Conservation (phyloP, 1,140 invertebrate genomes). For the Neotoxoptera formosana region DNA sequence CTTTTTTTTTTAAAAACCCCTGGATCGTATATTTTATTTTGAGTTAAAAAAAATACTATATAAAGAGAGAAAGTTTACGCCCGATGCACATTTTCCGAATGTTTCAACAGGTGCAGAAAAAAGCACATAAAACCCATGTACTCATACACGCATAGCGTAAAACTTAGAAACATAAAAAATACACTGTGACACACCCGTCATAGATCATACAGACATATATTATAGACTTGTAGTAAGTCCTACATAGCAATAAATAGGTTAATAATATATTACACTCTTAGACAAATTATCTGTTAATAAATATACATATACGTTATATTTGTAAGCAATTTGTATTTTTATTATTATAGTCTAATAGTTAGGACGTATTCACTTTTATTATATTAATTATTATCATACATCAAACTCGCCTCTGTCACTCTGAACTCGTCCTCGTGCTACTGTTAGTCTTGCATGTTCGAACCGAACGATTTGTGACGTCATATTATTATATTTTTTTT, state of each 20-base stretch:
- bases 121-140: slow-evolving; percentile 16
- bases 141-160: slow-evolving; percentile 24
- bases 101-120: slow-evolving; percentile 50
- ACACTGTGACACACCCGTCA: slow-evolving; percentile 56
- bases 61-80: not conserved
- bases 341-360: slow-evolving; percentile 26
- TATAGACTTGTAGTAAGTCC: slow-evolving; percentile 41
- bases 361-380: slow-evolving; percentile 2
- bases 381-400: slow-evolving; percentile 25
- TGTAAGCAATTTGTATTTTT: not conserved
- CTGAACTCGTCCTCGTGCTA: slow-evolving; percentile 23
- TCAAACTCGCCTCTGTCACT: slow-evolving; percentile 44
- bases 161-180: slow-evolving; percentile 28
- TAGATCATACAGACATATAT: slow-evolving; percentile 27
- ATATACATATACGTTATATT: not conserved
- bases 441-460: slow-evolving; percentile 42
- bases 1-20: not conserved
- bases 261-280: slow-evolving; percentile 6
- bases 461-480: slow-evolving; percentile 37
- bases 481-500: not conserved
- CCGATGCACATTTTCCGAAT: not conserved
- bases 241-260: slow-evolving; percentile 38
- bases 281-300: not conserved
- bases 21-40: not conserved
- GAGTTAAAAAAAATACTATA: not conserved